A percentile compares a stretch with the other conserved stretches of the same genome.
Conservation (phyloP, 2,113 vertebrate genomes). For the Myiopsitta monachus region DNA sequence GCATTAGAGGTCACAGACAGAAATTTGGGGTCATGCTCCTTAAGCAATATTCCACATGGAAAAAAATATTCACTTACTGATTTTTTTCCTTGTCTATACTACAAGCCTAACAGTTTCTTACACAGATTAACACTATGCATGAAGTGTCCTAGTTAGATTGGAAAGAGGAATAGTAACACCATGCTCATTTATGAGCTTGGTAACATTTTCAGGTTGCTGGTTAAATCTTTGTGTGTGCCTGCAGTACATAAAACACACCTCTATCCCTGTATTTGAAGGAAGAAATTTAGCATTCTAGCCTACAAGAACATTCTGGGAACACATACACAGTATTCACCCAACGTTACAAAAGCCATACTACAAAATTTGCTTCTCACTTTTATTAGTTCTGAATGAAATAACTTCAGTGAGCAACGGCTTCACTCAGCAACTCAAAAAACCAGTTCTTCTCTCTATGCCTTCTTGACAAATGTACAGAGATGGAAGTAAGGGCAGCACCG, state of each 20-base stretch:
- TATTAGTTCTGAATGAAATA: background rate
- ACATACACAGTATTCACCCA: background rate
- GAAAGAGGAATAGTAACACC: background rate
- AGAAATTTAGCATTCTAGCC: background rate
- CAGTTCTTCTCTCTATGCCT: background rate
- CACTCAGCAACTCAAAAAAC: background rate
- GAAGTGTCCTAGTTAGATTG: background rate
- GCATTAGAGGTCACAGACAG: background rate
- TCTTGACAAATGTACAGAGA: background rate
- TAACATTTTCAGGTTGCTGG: background rate
- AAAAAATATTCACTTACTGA: background rate
- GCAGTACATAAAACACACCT: background rate
- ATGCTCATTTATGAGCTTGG: background rate
- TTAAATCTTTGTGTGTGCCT: background rate
- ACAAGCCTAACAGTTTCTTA: background rate
- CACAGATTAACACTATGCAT: background rate
- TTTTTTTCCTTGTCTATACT: background rate
- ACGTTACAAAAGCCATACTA: background rate
- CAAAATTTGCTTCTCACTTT: background rate
- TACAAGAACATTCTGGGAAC: background rate
- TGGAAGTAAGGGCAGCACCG: rapidly evolving
- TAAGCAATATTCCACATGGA: background rate
- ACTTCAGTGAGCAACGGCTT: background rate
- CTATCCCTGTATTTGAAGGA: background rate
- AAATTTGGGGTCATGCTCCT: background rate